phyloP scores from a whole-genome alignment of 2,888 invertebrate species.

The Tetragonula carbonaria region DNA sequence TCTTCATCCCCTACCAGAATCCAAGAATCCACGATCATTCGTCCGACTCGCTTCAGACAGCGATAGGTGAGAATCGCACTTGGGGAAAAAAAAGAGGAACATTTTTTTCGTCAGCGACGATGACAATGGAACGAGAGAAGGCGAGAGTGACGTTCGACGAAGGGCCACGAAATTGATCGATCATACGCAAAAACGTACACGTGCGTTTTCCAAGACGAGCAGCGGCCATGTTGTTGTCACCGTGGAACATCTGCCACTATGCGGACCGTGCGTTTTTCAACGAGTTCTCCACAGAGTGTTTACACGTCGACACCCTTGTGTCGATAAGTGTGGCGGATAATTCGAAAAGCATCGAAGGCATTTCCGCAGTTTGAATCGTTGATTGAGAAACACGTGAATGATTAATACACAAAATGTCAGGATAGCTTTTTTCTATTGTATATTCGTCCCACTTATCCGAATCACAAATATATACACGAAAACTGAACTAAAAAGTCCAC shows the following conservation, averaged over 20 bases:
- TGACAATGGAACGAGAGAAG: background rate
- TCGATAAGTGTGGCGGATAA: no score
- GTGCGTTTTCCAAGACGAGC: conserved; percentile 59
- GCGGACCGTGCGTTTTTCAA: conserved; percentile 41
- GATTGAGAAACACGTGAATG: no score
- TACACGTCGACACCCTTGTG: conserved; percentile 60
- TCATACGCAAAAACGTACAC: conserved; percentile 66
- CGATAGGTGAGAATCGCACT: background rate
- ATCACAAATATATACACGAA: no score
- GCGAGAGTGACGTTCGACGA: conserved; percentile 2
- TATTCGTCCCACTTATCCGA: background rate
- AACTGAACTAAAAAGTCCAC: no score
- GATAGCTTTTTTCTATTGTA: conserved; percentile 24
- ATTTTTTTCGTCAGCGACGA: no score
- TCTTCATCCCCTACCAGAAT: background rate
- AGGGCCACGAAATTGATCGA: conserved; percentile 67
- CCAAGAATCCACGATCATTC: background rate
- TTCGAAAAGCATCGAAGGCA: no score
- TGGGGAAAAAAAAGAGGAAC: background rate
- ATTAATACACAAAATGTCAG: background rate
- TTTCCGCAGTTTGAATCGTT: no score
- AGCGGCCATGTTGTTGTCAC: conserved; percentile 76
- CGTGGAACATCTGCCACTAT: conserved; percentile 74
- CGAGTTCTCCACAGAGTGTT: conserved; percentile 73
- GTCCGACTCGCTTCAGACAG: background rate